Base-by-base conservation (phyloP, 1,140 invertebrate species). In the Parasteatoda tepidariorum region DNA sequence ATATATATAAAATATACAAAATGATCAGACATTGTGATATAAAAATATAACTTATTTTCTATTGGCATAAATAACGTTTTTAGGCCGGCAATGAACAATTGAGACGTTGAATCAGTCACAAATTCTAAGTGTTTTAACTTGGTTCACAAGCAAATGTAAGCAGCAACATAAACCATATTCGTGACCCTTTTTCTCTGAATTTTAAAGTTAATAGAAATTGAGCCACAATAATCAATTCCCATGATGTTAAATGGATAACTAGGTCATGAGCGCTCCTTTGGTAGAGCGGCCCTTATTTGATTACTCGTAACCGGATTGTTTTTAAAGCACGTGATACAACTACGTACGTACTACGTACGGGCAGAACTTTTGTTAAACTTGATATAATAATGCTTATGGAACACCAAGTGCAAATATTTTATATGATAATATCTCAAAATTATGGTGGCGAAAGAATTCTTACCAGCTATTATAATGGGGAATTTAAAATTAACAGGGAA, bases 111-210 rank as follows among this genome's bases (percentile, higher is more conserved):
- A n/a, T n/a, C n/a, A n/a, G n/a, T n/a, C n/a, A n/a, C n/a, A n/a
- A n/a, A n/a, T n/a, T n/a, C n/a, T n/a, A n/a, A n/a, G n/a, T n/a
- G n/a, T n/a, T n/a, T n/a, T n/a, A n/a, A n/a, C n/a, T n/a, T n/a
- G n/a, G n/a, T n/a, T n/a, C n/a, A n/a, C n/a, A n/a, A n/a, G n/a
- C n/a, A n/a, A n/a, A n/a, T n/a, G n/a, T n/a, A n/a, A n/a, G n/a
- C n/a, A n/a, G n/a, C n/a, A n/a, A n/a, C n/a, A n/a, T n/a, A n/a
- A n/a, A n/a, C n/a, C n/a, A n/a, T n/a, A n/a, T n/a, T n/a, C n/a
- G n/a, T n/a, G n/a, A n/a, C n/a, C 3, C 75, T 31, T 48, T 68
- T 79, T 48, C 61, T 68, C n/a, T 79, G 71, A n/a, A n/a, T 26
- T 24, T 66, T 66, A 26, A n/a, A 54, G 38, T 68, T 79, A 22